phyloP scores from a whole-genome alignment of 2,113 vertebrate genomes.

The Procavia capensis region DNA sequence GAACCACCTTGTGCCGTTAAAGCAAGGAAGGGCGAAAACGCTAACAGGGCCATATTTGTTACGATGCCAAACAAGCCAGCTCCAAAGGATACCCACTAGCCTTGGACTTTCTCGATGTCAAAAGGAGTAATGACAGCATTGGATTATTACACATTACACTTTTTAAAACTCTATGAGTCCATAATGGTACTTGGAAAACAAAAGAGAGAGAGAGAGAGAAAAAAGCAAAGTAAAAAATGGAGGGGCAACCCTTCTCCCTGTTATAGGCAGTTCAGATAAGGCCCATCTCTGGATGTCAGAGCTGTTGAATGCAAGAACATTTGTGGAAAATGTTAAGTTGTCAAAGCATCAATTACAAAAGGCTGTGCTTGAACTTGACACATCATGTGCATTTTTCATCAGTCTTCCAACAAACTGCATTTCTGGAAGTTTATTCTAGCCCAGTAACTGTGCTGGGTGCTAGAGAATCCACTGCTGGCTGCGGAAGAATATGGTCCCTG shows the following conservation, averaged over 20 bases:
- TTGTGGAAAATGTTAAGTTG: neutral
- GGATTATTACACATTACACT: neutral
- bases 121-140: conserved; percentile 3
- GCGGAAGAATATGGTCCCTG: neutral
- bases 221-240: neutral
- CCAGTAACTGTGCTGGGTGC: neutral
- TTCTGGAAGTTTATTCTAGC: neutral
- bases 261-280: neutral
- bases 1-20: neutral
- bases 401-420: accelerated
- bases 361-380: neutral
- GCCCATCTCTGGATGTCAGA: neutral
- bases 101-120: neutral
- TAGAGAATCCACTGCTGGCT: neutral
- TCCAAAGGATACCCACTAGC: neutral
- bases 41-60: neutral
- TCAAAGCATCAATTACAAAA: neutral
- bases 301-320: neutral
- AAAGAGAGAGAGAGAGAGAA: neutral
- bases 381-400: neutral
- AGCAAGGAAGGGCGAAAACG: neutral
- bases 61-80: neutral
- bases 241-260: neutral
- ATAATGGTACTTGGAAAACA: neutral
- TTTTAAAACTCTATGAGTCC: neutral